These are phyloP conservation scores for Zygogramma bicolorata DNA, from an alignment of 2,888 invertebrate genomes.

Conservation along the genomic window DNA sequence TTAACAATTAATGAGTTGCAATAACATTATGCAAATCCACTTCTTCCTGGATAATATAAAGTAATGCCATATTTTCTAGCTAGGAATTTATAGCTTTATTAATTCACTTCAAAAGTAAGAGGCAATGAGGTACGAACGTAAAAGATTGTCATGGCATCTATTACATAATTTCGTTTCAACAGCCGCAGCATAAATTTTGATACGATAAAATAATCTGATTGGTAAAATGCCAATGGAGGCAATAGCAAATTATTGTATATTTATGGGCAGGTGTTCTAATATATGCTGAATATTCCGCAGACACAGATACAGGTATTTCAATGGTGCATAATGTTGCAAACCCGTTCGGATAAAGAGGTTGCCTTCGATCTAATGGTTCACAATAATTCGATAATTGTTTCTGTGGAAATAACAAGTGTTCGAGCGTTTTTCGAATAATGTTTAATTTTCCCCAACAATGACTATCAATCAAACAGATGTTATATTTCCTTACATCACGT, in stretches of 20 bases:
- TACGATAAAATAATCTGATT: constrained; percentile 26
- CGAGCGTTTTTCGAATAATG: neutral
- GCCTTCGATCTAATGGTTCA: neutral
- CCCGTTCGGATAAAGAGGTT: neutral
- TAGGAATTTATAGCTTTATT: neutral
- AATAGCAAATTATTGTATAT: constrained; percentile 36
- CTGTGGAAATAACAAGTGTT: neutral
- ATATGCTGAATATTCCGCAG: constrained; percentile 40
- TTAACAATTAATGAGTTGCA: neutral
- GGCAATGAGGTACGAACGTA: neutral
- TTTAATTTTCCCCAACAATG: neutral
- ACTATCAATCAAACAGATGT: constrained; percentile 17
- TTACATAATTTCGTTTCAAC: constrained; percentile 27
- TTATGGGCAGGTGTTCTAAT: constrained; percentile 46
- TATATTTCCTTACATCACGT: constrained; percentile 33
- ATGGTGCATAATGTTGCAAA: constrained; percentile 34
- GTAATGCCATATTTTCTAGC: neutral
- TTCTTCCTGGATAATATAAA: neutral
- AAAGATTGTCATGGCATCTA: constrained; percentile 4
- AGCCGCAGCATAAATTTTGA: constrained; percentile 24
- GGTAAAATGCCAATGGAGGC: constrained; percentile 8
- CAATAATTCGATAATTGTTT: neutral
- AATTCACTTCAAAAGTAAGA: constrained; percentile 13
- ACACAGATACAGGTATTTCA: constrained; percentile 37
- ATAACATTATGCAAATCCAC: neutral